Evolutionary conservation across 2,113 vertebrate species (phyloP), one percentile per base, ranked within the genome.

Genomic region (Neodon shergylaensis): DNA sequence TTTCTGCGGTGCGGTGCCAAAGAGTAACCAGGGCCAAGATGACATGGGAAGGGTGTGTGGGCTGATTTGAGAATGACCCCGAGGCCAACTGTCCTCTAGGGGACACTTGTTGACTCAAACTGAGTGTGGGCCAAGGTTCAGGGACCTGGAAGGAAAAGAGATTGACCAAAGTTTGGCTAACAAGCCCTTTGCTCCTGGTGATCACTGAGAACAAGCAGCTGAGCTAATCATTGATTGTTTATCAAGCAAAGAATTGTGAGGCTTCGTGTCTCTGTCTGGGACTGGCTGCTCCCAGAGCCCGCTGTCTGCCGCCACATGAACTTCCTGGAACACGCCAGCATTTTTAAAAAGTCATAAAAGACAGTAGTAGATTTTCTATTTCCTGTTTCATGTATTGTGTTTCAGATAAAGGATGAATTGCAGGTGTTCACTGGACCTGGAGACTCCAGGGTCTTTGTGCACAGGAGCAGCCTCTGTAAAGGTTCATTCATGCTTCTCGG

Each of bases 161-260:
- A 5, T 28, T 76, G n/a, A 63, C 3, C 54, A 39, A 72, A 87
- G 74, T 66, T 70, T 82, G 49, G 17, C 31, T 65, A 72, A 91
- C 66, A 33, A 33, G 33, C 26, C 31, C 78, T 81, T 82, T 89
- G 79, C 68, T 92, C 84, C 44, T 14, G 0, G 31, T 14, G 76
- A 78, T 73, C 74, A 10, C 47, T 8, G 26, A 8, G n/a, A 74
- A 70, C 58, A 72, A 82, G 73, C 61, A 19, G 14, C 76, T 77
- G 61, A 85, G 70, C 49, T 93, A 79, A 95, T 85, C 83, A 86
- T 92, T 86, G 49, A 70, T 49, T 22, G 58, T 39, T 87, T 58
- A 73, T 39, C 68, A 58, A 74, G 66, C 44, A 92, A 84, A 58
- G 61, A 52, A 70, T 63, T 42, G 31, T n/a, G 54, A 92, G n/a